A percentile compares a stretch with the other conserved stretches of the same genome.
phyloP scores from a whole-genome alignment of 2,888 invertebrate species.

The Busseola fusca region DNA sequence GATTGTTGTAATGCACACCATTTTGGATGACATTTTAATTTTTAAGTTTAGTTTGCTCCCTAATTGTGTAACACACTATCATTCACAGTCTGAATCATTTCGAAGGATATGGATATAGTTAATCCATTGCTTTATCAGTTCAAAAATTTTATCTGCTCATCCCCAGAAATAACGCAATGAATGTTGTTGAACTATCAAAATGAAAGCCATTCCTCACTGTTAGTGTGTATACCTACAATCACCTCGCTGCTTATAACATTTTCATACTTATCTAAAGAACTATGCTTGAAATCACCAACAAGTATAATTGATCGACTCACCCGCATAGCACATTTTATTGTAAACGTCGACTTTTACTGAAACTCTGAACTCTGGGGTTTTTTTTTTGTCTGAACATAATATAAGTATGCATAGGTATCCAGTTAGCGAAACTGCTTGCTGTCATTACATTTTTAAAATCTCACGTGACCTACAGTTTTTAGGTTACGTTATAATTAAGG shows the following conservation, averaged over 20 bases:
- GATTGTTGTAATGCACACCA: neutral
- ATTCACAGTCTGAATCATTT: neutral
- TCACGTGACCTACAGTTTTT: neutral
- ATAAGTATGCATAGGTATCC: neutral
- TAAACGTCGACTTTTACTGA: neutral
- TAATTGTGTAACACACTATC: neutral
- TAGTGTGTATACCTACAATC: neutral
- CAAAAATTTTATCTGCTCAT: neutral
- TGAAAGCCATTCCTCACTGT: neutral
- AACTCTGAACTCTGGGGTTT: neutral
- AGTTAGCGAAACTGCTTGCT: neutral
- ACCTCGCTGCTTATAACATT: neutral
- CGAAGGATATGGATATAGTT: neutral
- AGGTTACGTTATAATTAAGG: neutral
- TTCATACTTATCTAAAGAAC: neutral
- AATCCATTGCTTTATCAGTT: neutral
- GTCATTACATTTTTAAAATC: neutral
- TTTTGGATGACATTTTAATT: neutral
- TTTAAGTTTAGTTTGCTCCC: neutral
- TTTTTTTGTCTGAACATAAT: neutral
- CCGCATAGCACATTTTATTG: conserved; percentile 1
- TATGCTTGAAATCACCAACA: neutral
- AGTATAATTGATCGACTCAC: neutral
- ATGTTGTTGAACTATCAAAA: neutral
- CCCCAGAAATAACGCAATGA: neutral